Evolutionary conservation across 2,113 vertebrate genomes (phyloP).

Genomic region (Hoplias malabaricus): DNA sequence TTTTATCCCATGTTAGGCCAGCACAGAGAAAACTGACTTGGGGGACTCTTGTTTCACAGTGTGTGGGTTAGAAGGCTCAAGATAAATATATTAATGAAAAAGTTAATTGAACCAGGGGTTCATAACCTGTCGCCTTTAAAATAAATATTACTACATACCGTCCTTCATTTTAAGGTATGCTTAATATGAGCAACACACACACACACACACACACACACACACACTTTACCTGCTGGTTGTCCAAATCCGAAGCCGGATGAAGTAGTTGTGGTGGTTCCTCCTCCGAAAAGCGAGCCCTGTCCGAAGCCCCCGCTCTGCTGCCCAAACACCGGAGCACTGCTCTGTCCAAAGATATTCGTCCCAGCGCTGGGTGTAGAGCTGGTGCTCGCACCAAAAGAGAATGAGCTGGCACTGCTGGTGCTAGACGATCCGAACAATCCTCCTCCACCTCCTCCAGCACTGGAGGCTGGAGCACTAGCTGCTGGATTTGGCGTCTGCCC

Average conservation of each 20-base stretch:
- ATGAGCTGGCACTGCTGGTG: constrained; percentile 75
- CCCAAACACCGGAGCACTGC: constrained; percentile 77
- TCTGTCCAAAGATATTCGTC: constrained; percentile 80
- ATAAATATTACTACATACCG: too few relatives aligned
- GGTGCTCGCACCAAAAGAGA: constrained; percentile 82
- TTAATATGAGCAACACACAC: not conserved
- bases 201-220: not conserved
- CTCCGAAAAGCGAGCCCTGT: constrained; percentile 80
- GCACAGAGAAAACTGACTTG: too few relatives aligned
- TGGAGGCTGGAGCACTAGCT: constrained; percentile 50
- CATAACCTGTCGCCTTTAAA: too few relatives aligned
- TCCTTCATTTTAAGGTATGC: too few relatives aligned
- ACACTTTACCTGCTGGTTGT: constrained; percentile 83
- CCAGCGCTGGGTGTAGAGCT: constrained; percentile 67
- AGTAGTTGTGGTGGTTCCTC: constrained; percentile 78
- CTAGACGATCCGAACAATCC: constrained; percentile 77
- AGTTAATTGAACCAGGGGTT: too few relatives aligned
- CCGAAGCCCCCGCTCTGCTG: constrained; percentile 83
- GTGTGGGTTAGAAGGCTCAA: too few relatives aligned
- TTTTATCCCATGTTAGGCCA: too few relatives aligned
- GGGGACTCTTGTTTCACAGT: too few relatives aligned
- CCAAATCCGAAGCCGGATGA: constrained; percentile 88
- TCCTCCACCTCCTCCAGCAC: constrained; percentile 56
- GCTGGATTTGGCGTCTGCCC: constrained; percentile 74
- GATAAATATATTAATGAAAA: too few relatives aligned